Evolutionary conservation across 2,797 vertebrate species (phyloP), one percentile per base, ranked within the genome.

Genomic region (Tragelaphus oryx): DNA sequence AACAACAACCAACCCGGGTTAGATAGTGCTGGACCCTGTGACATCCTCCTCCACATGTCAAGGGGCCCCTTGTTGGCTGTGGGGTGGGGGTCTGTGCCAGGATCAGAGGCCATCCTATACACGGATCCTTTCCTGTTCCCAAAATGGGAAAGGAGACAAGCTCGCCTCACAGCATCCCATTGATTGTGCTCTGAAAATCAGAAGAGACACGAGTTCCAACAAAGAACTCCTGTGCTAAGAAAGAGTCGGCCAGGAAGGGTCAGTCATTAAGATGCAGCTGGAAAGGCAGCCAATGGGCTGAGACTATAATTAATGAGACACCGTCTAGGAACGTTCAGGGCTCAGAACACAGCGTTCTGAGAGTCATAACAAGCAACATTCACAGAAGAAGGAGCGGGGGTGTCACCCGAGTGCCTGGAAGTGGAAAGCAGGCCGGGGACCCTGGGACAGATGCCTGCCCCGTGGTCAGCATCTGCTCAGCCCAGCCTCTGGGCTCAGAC

Each of bases 201-300:
- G 20, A 84, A 83, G 65, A 95, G 78, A 44, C 76, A 44, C 59
- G 50, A 44, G 96, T 83, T 10, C 28, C 26, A 60, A 76, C 41
- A 92, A 96, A 93, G 87, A 54, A 2, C 20, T 11, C 82, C 33
- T 92, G 68, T 94, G 46, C 80, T 30, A 3, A 78, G 0, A 0
- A 52, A 76, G 91, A 90, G 76, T 83, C 83, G 30, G 71, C 92
- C 16, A 59, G 74, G 88, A 1, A 68, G 62, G 60, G 78, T 30
- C 85, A 16, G 57, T 97, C 94, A 92, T 92, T 97, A 95, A 97
- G 95, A 96, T 91, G 95, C 96, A 96, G 95, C 86, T 97, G 65
- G 62, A 87, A 90, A 88, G 74, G 41, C 26, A 13, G 59, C 85
- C 85, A 76, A 5, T 76, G 20, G 89, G 75, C 87, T 90, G 80